Conservation (phyloP, 2,797 vertebrate genomes). For the Chiloscyllium punctatum region DNA sequence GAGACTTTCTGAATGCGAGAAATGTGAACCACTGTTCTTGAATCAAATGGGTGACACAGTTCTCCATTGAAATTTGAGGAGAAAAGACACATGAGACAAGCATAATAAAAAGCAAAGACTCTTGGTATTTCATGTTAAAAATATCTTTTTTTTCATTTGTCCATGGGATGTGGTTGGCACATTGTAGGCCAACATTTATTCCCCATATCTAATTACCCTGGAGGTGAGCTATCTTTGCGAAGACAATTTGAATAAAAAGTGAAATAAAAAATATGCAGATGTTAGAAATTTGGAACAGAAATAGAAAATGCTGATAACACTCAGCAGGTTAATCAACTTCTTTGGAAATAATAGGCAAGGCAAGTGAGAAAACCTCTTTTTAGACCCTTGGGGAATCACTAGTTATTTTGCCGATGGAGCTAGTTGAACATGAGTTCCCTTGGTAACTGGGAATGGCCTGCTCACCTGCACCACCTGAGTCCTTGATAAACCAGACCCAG, state of each 20-base stretch:
- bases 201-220: too few relatives aligned
- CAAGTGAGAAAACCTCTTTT: too few relatives aligned
- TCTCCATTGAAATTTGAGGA: neutral
- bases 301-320: neutral
- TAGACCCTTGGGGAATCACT: too few relatives aligned
- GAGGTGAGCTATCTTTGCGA: neutral
- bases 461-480: too few relatives aligned
- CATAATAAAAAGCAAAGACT: neutral
- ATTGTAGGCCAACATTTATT: too few relatives aligned
- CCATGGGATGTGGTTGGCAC: too few relatives aligned
- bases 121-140: neutral
- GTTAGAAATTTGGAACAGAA: neutral
- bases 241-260: neutral
- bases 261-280: neutral
- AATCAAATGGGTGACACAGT: neutral
- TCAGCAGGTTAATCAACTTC: neutral
- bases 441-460: too few relatives aligned
- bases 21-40: neutral
- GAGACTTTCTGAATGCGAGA: neutral
- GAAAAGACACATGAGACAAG: neutral
- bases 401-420: too few relatives aligned
- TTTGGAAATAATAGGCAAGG: neutral
- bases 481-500: too few relatives aligned
- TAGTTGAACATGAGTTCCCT: too few relatives aligned
- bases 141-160: neutral